A percentile compares a stretch with the other conserved stretches of the same genome.
These are phyloP conservation scores for Dipodomys merriami DNA, from an alignment of 2,113 vertebrate genomes.

Conservation along the genomic window DNA sequence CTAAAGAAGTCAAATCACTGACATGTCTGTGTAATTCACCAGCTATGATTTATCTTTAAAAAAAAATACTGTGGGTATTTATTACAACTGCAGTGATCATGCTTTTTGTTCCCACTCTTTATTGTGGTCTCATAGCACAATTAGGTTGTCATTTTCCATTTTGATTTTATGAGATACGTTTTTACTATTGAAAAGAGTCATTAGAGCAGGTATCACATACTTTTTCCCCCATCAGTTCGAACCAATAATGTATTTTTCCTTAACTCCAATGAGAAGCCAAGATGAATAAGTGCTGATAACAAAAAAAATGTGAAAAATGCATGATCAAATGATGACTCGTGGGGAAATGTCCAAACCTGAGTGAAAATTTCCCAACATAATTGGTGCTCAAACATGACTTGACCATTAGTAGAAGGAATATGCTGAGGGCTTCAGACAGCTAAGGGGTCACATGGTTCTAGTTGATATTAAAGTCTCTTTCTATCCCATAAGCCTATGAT, in stretches of 20 bases:
- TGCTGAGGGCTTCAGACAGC: not conserved
- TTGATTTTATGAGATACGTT: constrained; percentile 35
- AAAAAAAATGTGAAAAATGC: not conserved
- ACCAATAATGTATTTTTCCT: constrained; percentile 18
- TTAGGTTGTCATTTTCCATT: constrained; percentile 44
- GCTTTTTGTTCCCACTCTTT: not conserved
- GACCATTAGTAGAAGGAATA: not conserved
- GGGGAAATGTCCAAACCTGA: not conserved
- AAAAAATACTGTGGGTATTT: constrained; percentile 40
- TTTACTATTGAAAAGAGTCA: not conserved
- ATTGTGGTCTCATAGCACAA: not conserved
- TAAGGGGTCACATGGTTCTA: not conserved
- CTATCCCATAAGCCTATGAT: not conserved
- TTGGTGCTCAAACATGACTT: not conserved
- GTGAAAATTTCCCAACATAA: constrained; percentile 5
- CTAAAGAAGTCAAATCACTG: constrained; percentile 44
- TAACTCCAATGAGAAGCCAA: constrained; percentile 14
- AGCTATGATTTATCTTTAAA: not conserved
- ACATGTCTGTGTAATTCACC: not conserved
- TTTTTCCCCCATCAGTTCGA: not conserved
- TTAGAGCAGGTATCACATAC: not conserved
- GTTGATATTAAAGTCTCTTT: not conserved
- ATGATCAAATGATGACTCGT: not conserved
- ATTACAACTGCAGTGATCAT: not conserved
- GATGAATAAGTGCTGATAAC: not conserved